Percentiles rank a stretch among this genome's conserved stretches.
phyloP scores from a whole-genome alignment of 2,113 vertebrate species.

The Emydura subglobosa region DNA sequence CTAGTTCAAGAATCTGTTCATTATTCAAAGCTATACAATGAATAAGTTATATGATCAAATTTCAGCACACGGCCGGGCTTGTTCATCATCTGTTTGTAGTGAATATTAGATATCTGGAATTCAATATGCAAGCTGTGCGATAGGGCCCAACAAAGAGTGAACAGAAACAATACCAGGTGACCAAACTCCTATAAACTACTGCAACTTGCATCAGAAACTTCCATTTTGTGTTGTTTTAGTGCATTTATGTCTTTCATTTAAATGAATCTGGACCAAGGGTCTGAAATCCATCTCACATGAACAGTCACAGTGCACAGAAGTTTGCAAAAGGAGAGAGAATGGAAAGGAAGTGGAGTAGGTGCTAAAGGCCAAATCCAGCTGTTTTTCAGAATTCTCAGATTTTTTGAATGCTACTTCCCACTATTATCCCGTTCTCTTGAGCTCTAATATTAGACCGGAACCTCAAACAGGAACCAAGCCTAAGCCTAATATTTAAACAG shows the following conservation, averaged over 20 bases:
- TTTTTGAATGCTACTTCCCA: not conserved
- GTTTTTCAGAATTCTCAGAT: fast-evolving
- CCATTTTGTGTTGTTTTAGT: slow-evolving; percentile 13
- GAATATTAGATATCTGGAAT: not conserved
- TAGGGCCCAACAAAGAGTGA: fast-evolving
- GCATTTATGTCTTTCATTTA: not conserved
- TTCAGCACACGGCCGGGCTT: not conserved
- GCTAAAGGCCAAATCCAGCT: not conserved
- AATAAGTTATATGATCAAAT: not conserved
- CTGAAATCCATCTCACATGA: not conserved
- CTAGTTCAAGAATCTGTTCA: not conserved
- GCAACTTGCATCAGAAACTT: not conserved
- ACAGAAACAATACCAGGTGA: not conserved
- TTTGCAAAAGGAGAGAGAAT: not conserved
- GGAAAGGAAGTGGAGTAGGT: not conserved
- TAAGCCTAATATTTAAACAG: no score
- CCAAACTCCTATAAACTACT: not conserved
- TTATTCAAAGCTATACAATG: not conserved
- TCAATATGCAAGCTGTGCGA: fast-evolving
- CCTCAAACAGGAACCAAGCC: no score
- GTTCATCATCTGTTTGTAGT: not conserved
- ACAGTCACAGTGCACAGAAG: not conserved
- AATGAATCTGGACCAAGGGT: not conserved
- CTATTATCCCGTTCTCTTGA: not conserved
- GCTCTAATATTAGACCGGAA: not conserved